Base-by-base conservation (phyloP, 2,888 invertebrate genomes). In the Creontiades dilutus region DNA sequence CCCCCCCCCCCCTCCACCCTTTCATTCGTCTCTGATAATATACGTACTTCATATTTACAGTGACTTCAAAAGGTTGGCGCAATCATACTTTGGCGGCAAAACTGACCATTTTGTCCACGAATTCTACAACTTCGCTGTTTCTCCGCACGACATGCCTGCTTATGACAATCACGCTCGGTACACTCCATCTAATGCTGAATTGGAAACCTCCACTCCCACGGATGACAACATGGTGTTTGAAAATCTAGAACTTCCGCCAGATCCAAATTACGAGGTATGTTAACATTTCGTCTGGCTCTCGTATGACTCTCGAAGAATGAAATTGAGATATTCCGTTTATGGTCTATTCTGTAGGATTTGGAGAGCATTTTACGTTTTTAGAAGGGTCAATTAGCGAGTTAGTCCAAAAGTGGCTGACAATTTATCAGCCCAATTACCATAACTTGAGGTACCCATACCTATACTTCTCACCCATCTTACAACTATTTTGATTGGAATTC, bases 21-120 rank as follows among this genome's bases (percentile, higher is more conserved):
- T 7, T 7, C 37, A 37, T 37, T 37, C 37, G 7, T 37, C 2
- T 4, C 2, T 37, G 37, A 4, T 37, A n/a, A 37, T 37, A 37
- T 37, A 7, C 37, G 2, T 37, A 37, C n/a, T 55, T 46, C 68
- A 52, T 37, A 28, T 88, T 75, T 89, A 7, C 89, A 90, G 91
- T 12, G 95, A 96, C 92, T 98, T 98, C 93, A 95, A 95, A 61
- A 95, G 95, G 75, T 94, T 95, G 16, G 93, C 98, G 86, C 94
- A 94, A 47, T 95, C 96, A 16, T 96, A 96, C 93, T 94, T 98
- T 91, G 95, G 96, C 27, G 94, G 94, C 0, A 94, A 96, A 91
- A 97, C 98, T 0, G 95, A 96, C 90, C 98, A 98, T 93, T 99
- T 99, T 93, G 95, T 97, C 52, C 98, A 98, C 93, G 98, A 99